Percentiles rank a stretch among this genome's conserved stretches.
phyloP scores from a whole-genome alignment of 2,888 invertebrate genomes.

The Lochmaea capreae region DNA sequence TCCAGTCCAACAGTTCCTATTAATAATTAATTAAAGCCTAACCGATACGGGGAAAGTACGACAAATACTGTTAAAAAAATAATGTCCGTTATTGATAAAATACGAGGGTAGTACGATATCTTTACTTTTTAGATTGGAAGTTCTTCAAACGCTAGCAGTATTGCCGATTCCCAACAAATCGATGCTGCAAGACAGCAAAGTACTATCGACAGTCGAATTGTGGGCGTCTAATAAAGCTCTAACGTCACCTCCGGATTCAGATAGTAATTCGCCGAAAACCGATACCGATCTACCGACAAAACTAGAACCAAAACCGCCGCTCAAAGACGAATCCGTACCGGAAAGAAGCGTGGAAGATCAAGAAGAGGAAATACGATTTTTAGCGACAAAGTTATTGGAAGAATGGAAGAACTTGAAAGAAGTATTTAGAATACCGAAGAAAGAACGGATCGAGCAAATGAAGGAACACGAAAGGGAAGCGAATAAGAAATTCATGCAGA shows the following conservation, averaged over 20 bases:
- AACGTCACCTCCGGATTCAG: conserved; percentile 62
- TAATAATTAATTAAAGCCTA: too few relatives aligned
- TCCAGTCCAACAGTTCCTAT: too few relatives aligned
- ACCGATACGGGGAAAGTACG: too few relatives aligned
- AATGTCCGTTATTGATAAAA: too few relatives aligned
- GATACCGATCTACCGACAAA: conserved; percentile 33
- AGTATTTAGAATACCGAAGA: conserved; percentile 92
- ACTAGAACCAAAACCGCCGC: conserved; percentile 29
- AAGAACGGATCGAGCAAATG: conserved; percentile 93
- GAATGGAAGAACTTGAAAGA: conserved; percentile 82
- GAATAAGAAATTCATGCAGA: conserved; percentile 68
- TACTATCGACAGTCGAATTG: conserved; percentile 84
- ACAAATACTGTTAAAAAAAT: too few relatives aligned
- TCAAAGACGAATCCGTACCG: conserved; percentile 34
- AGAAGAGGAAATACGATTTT: conserved; percentile 69
- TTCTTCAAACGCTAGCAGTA: conserved; percentile 83
- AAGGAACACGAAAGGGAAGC: conserved; percentile 95
- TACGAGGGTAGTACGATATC: neutral
- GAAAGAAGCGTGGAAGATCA: conserved; percentile 48
- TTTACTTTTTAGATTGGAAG: conserved; percentile 73
- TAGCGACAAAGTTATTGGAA: conserved; percentile 74
- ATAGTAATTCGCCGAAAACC: conserved; percentile 61
- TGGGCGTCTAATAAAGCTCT: conserved; percentile 74
- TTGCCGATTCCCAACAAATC: conserved; percentile 95
- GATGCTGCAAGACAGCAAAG: conserved; percentile 91